Conservation (phyloP, 2,888 invertebrate genomes). For the Noctua janthe region DNA sequence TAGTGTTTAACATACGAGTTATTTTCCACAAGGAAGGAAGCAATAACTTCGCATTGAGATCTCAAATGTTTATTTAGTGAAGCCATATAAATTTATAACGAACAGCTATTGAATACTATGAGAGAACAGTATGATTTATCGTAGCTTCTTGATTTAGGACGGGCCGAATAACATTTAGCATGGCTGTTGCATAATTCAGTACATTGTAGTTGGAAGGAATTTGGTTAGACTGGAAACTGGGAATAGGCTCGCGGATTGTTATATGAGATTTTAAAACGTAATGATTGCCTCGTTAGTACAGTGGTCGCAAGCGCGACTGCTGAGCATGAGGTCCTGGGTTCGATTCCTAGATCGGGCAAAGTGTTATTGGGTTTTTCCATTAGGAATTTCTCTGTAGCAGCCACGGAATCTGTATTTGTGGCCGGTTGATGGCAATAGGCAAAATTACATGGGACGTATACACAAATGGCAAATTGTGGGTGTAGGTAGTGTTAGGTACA, state of each 20-base stretch:
- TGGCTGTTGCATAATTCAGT: constrained; percentile 28
- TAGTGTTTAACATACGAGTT: constrained; percentile 13
- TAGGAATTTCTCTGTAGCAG: neutral
- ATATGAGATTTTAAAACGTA: neutral
- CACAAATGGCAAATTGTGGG: no score
- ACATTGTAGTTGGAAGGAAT: constrained; percentile 22
- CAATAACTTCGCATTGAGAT: constrained; percentile 49
- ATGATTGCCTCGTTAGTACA: neutral
- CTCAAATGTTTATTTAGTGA: constrained; percentile 49
- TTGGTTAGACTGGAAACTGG: neutral
- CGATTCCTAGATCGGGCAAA: neutral
- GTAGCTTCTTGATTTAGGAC: constrained; percentile 20
- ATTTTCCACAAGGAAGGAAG: constrained; percentile 50
- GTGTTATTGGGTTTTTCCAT: neutral
- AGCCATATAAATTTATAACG: constrained; percentile 40
- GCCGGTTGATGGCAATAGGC: no score
- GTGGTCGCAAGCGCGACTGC: neutral
- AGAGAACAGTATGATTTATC: constrained; percentile 26
- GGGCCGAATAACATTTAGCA: constrained; percentile 26
- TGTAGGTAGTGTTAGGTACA: no score
- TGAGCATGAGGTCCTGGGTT: neutral
- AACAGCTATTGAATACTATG: constrained; percentile 27
- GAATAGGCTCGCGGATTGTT: neutral
- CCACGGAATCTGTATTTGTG: no score
- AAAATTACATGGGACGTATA: no score